Evolutionary conservation across 2,888 invertebrate genomes (phyloP).

Genomic region (Rhagium mordax): DNA sequence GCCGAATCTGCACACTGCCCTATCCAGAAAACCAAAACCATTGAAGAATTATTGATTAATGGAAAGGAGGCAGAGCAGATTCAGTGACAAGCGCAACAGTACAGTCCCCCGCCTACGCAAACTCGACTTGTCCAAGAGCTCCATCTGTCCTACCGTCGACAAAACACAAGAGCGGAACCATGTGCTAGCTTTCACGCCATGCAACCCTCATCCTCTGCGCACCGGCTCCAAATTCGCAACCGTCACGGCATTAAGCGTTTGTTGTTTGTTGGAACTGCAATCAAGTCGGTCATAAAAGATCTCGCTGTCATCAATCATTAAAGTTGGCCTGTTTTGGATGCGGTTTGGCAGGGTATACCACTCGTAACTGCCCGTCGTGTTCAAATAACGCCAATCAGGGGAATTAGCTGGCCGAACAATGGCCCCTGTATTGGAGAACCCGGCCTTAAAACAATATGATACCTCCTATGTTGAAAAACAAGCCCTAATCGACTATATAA

Average conservation of each 20-base stretch:
- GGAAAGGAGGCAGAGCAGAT: neutral
- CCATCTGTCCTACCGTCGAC: neutral
- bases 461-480: neutral
- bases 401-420: neutral
- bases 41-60: neutral
- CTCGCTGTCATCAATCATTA: neutral
- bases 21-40: neutral
- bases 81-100: no score
- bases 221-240: no score
- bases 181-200: no score
- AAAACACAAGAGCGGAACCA: no score
- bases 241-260: neutral
- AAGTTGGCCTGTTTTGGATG: neutral
- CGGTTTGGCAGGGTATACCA: neutral
- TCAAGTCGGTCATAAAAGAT: neutral
- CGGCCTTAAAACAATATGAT: neutral
- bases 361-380: neutral
- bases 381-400: neutral
- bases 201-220: no score
- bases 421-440: neutral
- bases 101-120: neutral
- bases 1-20: neutral
- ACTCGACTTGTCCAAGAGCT: neutral
- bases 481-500: constrained; percentile 3
- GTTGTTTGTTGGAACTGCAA: constrained; percentile 6